Conservation (phyloP, 2,113 vertebrate genomes). For the Triplophysa siluroides region DNA sequence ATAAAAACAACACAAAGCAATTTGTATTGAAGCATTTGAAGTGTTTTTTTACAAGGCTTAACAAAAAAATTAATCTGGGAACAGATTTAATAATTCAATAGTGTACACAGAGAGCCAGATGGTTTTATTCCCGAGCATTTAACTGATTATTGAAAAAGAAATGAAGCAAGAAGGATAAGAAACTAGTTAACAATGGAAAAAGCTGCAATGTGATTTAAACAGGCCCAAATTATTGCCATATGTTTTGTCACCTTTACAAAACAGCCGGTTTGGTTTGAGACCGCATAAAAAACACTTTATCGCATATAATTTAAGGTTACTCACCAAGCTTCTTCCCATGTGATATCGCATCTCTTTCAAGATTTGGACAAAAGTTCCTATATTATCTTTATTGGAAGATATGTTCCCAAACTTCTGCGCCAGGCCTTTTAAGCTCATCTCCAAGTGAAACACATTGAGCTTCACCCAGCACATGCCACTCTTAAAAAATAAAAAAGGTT, state of each 20-base stretch:
- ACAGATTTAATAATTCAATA: background rate
- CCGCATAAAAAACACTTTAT: too few relatives aligned
- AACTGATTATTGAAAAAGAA: too few relatives aligned
- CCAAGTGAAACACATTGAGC: constrained; percentile 75
- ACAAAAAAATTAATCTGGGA: too few relatives aligned
- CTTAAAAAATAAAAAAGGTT: constrained; percentile 54
- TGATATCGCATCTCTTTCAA: constrained; percentile 70
- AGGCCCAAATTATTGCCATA: background rate
- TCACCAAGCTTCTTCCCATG: constrained; percentile 66
- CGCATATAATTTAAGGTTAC: constrained; percentile 30
- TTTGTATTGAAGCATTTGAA: background rate
- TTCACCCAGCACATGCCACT: constrained; percentile 77
- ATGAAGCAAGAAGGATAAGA: background rate
- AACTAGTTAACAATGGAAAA: background rate
- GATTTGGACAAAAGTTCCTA: constrained; percentile 73
- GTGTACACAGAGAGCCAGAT: background rate
- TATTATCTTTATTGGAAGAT: constrained; percentile 77
- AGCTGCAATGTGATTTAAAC: too few relatives aligned
- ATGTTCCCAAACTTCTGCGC: constrained; percentile 77
- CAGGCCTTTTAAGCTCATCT: constrained; percentile 74
- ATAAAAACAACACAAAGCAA: background rate
- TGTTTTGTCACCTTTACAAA: background rate
- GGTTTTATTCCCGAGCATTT: background rate
- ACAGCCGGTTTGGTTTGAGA: background rate
- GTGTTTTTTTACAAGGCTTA: background rate